Base-by-base conservation (phyloP, 2,113 vertebrate species). In the Corythaixoides concolor region DNA sequence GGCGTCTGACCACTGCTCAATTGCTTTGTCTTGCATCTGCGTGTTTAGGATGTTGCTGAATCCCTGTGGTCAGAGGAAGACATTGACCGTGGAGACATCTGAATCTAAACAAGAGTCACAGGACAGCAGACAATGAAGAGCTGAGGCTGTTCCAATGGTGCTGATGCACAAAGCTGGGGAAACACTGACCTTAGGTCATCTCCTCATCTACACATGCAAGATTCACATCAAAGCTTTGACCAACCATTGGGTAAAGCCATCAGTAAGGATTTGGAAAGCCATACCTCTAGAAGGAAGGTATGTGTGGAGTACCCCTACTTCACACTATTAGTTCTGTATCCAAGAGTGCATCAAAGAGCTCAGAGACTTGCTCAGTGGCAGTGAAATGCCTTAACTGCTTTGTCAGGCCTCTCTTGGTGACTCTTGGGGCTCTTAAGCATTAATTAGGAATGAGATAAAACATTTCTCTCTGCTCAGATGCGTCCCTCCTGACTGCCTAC, bases 401-500 rank as follows among this genome's bases (percentile, higher is more conserved):
- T 73, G n/a, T 55, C 60, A 69, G 21, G 30, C 63, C 53, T 89
- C 39, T 7, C 18, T 39, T 69, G 26, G 47, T 60, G 63, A 60
- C 30, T 15, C 35, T 6, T 66, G 19, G 24, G 43, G 27, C 66
- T 68, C 85, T 58, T 67, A 33, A 91, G 9, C 67, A 43, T 86
- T 83, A 63, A 47, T 32, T 39, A 75, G 23, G 43, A 91, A 41
- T 1, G 15, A 93, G 45, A 69, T 14, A 39, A 88, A 89, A 68
- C 68, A 41, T 60, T 79, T 85, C 49, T 50, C 37, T 59, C 73
- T 30, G 7, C 77, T 79, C 35, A 79, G 39, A 80, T 45, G 84
- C 76, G 62, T 27, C 84, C 56, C 76, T 95, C 43, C 77, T 84
- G 81, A 35, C 91, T 75, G 69, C 69, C 76, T 39, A 55, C 56